Evolutionary conservation across 1,140 invertebrate genomes (phyloP), one percentile per base, ranked within the genome.

Genomic region (Mya arenaria): DNA sequence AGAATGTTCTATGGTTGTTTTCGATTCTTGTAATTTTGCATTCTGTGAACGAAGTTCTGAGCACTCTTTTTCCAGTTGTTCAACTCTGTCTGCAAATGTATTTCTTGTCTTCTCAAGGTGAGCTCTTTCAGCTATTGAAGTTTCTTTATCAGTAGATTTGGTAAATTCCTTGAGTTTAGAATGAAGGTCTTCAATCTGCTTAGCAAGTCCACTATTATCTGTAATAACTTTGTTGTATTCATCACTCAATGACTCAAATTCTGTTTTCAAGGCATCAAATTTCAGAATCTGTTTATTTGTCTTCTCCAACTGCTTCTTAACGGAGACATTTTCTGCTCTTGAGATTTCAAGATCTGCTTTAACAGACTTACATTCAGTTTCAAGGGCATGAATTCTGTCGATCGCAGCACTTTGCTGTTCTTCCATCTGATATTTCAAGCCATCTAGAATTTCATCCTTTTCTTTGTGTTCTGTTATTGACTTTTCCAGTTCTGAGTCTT

Each of bases 161-260:
- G 75, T 81, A 0, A 79, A 34, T 15, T 91, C 84, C 62, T 84
- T 82, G 0, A 91, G 72, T 75, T 84, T 82, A 4, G 73, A 63
- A 75, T 91, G 87, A 37, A 92, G 86, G 44, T 90, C 88, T 80
- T 92, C 90, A 36, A 92, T 88, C 77, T 91, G 88, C 39, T 88
- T 87, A 1, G 86, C 89, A 83, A 92, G 84, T 15, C 69, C 80
- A 30, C 84, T 89, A 48, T 92, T 92, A 52, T 91, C 90, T 48
- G 81, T 84, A 13, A 92, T 83, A 6, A 91, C 79, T 48, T 87
- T 86, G 56, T 84, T 87, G 73, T 92, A 88, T 37, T 91, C 87
- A 32, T 87, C 87, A 81, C 85, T 89, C 32, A 91, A 56, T 44
- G 80, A 84, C 30, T 85, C 82, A 79, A 87, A 91, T 56, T 92